A percentile compares a stretch with the other conserved stretches of the same genome.
Evolutionary conservation across 2,888 invertebrate genomes (phyloP).

Genomic region (Agrotis puta): DNA sequence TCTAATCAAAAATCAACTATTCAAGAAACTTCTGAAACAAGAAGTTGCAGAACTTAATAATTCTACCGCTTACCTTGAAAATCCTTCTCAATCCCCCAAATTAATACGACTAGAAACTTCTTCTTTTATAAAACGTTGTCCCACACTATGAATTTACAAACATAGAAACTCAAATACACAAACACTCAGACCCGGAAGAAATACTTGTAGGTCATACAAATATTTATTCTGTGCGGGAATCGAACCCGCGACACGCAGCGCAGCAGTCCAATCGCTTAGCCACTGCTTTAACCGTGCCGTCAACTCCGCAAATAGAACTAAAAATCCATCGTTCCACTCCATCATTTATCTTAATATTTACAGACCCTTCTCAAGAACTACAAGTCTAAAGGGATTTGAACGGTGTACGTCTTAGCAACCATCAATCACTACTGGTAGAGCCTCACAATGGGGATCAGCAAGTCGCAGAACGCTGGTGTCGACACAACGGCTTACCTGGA

Average conservation of each 20-base stretch:
- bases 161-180: too few relatives aligned
- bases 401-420: constrained; percentile 44
- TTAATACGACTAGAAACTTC: background rate
- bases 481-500: constrained; percentile 77
- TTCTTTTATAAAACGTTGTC: too few relatives aligned
- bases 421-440: constrained; percentile 68
- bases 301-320: background rate
- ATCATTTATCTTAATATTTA: constrained; percentile 31
- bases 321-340: background rate
- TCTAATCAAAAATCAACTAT: background rate
- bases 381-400: constrained; percentile 27
- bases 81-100: background rate
- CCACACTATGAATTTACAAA: too few relatives aligned
- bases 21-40: background rate
- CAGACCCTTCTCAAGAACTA: constrained; percentile 17
- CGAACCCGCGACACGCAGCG: too few relatives aligned
- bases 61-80: background rate
- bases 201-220: too few relatives aligned
- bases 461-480: constrained; percentile 68
- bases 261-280: too few relatives aligned
- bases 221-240: too few relatives aligned
- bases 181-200: too few relatives aligned
- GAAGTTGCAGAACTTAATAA: too few relatives aligned
- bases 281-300: too few relatives aligned
- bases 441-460: constrained; percentile 62